Conservation (phyloP, 2,797 vertebrate species). For the Fratercula arctica region DNA sequence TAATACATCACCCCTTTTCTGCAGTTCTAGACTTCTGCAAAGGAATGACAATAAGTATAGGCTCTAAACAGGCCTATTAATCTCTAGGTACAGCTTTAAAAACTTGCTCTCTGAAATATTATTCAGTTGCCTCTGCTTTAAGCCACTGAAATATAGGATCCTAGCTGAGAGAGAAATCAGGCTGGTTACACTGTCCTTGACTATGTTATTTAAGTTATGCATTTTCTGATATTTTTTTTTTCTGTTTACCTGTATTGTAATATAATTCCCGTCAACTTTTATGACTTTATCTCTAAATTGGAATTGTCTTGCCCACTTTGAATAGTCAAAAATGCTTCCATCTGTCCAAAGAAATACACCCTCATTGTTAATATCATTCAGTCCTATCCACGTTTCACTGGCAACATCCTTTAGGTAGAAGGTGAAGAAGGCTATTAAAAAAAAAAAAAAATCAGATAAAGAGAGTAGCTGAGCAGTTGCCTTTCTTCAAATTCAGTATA, state of each 20-base stretch:
- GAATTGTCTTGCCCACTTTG: conserved; percentile 87
- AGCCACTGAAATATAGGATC: not conserved
- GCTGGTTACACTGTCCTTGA: not conserved
- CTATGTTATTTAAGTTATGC: rapidly evolving
- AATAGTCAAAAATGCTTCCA: conserved; percentile 81
- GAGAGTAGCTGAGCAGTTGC: not conserved
- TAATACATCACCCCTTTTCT: not conserved
- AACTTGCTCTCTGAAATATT: not conserved
- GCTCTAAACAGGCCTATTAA: not conserved
- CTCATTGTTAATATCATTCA: conserved; percentile 88
- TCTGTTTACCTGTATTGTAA: conserved; percentile 20
- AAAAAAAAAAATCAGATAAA: not conserved
- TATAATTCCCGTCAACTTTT: not conserved
- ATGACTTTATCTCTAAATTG: conserved; percentile 52
- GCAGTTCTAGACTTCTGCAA: not conserved
- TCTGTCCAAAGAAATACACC: conserved; percentile 88
- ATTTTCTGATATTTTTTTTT: not conserved
- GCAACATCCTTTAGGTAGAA: conserved; percentile 74
- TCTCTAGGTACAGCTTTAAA: not conserved
- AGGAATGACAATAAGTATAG: not conserved
- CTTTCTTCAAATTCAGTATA: not conserved
- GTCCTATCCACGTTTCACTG: conserved; percentile 84
- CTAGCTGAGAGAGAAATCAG: not conserved
- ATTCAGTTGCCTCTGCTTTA: not conserved
- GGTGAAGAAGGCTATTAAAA: conserved; percentile 84